phyloP scores from a whole-genome alignment of 2,888 invertebrate species.

The Eristalinus aeneus region DNA sequence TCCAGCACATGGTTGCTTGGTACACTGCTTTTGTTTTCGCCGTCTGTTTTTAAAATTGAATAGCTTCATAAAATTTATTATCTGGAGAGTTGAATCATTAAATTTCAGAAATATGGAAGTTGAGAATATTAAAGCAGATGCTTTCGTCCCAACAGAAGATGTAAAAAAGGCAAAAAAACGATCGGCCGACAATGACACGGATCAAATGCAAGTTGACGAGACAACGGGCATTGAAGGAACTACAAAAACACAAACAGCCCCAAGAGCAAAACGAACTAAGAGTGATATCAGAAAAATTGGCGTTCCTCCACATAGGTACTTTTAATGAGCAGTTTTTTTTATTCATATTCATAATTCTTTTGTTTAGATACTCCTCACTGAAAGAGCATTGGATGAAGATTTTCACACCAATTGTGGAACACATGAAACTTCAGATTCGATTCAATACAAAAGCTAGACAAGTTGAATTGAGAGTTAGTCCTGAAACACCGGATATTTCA shows the following conservation, averaged over 20 bases:
- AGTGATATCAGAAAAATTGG: conserved; percentile 88
- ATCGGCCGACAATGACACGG: conserved; percentile 79
- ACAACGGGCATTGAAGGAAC: conserved; percentile 85
- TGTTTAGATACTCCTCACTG: conserved; percentile 90
- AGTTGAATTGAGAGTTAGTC: conserved; percentile 80
- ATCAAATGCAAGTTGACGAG: conserved; percentile 86
- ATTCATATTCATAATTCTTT: not conserved
- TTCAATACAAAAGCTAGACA: conserved; percentile 95
- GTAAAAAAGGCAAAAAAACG: conserved; percentile 76
- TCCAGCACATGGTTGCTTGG: conserved; percentile 52
- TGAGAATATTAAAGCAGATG: conserved; percentile 77
- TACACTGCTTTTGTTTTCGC: conserved; percentile 34
- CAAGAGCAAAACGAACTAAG: conserved; percentile 81
- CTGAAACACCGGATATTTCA: conserved; percentile 87
- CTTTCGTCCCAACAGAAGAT: conserved; percentile 73
- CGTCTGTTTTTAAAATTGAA: not conserved
- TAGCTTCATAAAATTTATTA: not conserved
- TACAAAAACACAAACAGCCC: conserved; percentile 77
- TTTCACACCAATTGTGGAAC: conserved; percentile 97
- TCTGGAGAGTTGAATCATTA: not conserved
- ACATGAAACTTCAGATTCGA: conserved; percentile 94
- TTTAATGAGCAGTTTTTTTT: not conserved
- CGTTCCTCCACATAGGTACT: conserved; percentile 92
- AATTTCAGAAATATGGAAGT: conserved; percentile 74
- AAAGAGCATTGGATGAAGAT: conserved; percentile 99